Base-by-base conservation (phyloP, 2,888 invertebrate genomes). In the Monoplex corrugatus region DNA sequence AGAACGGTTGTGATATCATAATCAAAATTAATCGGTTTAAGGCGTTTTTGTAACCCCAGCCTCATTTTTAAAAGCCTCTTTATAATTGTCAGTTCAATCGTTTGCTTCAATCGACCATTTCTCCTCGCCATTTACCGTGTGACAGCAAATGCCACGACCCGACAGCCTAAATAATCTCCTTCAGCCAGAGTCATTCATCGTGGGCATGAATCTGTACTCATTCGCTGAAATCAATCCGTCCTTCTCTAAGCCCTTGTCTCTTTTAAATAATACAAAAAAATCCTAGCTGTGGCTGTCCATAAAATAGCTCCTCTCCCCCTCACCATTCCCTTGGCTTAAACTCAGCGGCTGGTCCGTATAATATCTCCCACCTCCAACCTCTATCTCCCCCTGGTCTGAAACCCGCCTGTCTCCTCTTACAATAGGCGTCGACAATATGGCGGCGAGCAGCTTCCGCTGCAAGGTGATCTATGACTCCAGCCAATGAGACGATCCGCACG, bases 381-480 rank as follows among this genome's bases (percentile, higher is more conserved):
- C 23, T n/a, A n/a, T 75, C 75, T 75, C 38, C 8, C 35, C 23
- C 19, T 38, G 28, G 35, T 35, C 83, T 32, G 45, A 45, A 83
- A 45, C 44, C 45, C 16, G 0, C 38, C 83, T 45, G 83, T 83
- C 83, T 83, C 83, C n/a, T 83, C 8, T 83, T 83, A 50, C 83
- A 50, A 83, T 43, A 35, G 43, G 45, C 10, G 83, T 16, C 83
- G 45, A 10, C 43, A 44, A 83, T 28, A 83, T 45, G 83, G 83
- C 83, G 83, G 32, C 45, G 13, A n/a, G 16, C 83, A 45, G 43
- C 83, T 83, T 83, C 83, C 83, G 83, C 83, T 45, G 45, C 83
- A 13, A 32, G 83, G 44, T 83, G 83, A 45, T 83, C 83, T 83
- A 45, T 45, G 83, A 44, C 45, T 38, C 8, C 84, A 32, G 57